Conservation (phyloP, 2,797 vertebrate species). For the Chlorospingus semifuscus region DNA sequence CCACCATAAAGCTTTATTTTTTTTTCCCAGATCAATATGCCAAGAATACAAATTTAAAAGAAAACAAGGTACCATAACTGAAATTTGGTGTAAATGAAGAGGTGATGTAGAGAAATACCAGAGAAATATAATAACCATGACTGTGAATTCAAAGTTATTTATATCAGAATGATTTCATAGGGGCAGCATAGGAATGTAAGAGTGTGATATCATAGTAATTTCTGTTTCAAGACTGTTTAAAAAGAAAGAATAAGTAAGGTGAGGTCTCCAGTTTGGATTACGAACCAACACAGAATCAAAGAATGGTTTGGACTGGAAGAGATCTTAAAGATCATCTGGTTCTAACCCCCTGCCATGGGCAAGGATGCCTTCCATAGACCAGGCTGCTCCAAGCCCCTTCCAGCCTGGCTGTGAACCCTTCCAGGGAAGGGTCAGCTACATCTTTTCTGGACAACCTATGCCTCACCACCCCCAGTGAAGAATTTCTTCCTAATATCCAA, state of each 20-base stretch:
- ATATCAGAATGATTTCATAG: neutral
- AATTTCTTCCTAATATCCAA: neutral
- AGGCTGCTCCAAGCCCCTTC: neutral
- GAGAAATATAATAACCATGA: neutral
- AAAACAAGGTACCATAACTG: neutral
- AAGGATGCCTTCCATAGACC: neutral
- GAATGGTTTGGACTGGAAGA: neutral
- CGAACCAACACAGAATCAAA: neutral
- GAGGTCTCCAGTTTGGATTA: neutral
- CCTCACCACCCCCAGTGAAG: neutral
- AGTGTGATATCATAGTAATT: neutral
- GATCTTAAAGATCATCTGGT: neutral
- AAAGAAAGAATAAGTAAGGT: neutral
- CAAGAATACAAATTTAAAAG: neutral
- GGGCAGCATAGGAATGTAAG: neutral
- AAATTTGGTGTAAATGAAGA: neutral
- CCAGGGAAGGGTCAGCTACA: neutral
- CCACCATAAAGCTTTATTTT: neutral
- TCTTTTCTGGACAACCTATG: neutral
- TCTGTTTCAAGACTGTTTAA: neutral
- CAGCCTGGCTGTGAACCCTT: fast-evolving
- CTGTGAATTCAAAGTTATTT: neutral
- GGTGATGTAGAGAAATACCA: fast-evolving
- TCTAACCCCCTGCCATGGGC: neutral
- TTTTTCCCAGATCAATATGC: neutral